Conservation (phyloP, 2,113 vertebrate genomes). For the Dolichallabes microphthalmus region DNA sequence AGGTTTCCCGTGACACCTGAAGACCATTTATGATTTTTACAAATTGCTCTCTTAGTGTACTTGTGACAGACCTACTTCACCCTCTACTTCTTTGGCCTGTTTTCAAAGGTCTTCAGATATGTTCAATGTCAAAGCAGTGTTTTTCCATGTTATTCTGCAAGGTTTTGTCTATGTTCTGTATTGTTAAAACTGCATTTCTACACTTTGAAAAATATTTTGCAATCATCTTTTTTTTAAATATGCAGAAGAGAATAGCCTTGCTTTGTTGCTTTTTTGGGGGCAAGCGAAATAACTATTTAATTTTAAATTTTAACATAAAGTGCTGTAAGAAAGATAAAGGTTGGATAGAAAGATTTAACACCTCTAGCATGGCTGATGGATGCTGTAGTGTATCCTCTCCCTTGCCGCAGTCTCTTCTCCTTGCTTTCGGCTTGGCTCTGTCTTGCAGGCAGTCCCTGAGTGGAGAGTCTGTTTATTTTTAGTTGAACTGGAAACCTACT, state of each 20-base stretch:
- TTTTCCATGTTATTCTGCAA: slow-evolving; percentile 35
- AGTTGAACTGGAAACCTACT: slow-evolving; percentile 81
- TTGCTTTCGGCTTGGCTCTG: slow-evolving; percentile 42
- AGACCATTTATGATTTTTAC: slow-evolving; percentile 73
- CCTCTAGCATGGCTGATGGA: slow-evolving; percentile 31
- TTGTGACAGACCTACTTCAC: slow-evolving; percentile 66
- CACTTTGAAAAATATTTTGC: neutral
- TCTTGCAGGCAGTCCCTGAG: slow-evolving; percentile 53
- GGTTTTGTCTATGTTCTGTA: neutral
- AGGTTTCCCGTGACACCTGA: slow-evolving; percentile 68
- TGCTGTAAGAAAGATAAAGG: neutral
- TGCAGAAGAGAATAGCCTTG: neutral
- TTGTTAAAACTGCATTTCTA: neutral
- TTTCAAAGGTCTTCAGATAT: slow-evolving; percentile 61
- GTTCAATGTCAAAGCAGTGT: slow-evolving; percentile 65
- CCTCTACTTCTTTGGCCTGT: slow-evolving; percentile 66
- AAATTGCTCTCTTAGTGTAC: slow-evolving; percentile 42
- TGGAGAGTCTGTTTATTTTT: slow-evolving; percentile 72
- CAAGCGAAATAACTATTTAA: neutral
- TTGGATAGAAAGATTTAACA: slow-evolving; percentile 5
- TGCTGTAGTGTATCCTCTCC: slow-evolving; percentile 54
- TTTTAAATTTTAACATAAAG: neutral
- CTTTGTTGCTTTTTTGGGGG: neutral
- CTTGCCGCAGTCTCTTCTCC: slow-evolving; percentile 53
- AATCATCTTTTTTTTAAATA: neutral